Percentiles rank a stretch among this genome's conserved stretches.
Evolutionary conservation across 2,797 vertebrate genomes (phyloP).

Genomic region (Bradypodion ventrale): DNA sequence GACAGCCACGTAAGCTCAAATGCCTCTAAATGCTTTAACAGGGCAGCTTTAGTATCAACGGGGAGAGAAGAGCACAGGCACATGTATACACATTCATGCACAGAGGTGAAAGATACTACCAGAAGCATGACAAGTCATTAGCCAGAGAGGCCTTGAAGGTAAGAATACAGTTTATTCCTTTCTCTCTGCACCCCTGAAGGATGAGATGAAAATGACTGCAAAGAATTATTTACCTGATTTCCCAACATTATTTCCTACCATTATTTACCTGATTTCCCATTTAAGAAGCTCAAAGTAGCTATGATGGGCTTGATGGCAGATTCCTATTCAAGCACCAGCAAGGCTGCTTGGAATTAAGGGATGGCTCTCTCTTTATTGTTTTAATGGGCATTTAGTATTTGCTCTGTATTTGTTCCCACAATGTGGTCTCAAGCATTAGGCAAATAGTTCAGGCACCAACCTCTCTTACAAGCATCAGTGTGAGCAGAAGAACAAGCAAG

Average conservation of each 20-base stretch:
- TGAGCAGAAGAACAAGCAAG: too few species aligned
- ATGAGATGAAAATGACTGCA: background rate
- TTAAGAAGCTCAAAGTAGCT: background rate
- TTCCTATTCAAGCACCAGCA: too few species aligned
- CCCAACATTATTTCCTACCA: slow-evolving; percentile 3
- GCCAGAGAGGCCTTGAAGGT: background rate
- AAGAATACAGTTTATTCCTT: background rate
- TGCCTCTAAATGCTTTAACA: background rate
- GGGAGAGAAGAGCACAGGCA: too few species aligned
- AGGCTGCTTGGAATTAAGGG: background rate
- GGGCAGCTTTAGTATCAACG: slow-evolving; percentile 12
- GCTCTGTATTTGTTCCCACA: too few species aligned
- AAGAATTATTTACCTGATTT: too few species aligned
- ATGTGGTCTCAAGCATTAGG: too few species aligned
- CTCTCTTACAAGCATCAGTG: too few species aligned
- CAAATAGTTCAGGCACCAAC: too few species aligned
- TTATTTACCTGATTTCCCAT: background rate
- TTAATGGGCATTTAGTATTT: background rate
- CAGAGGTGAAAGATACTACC: slow-evolving; percentile 1
- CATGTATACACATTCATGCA: background rate
- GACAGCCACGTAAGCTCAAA: background rate
- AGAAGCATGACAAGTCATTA: slow-evolving; percentile 8
- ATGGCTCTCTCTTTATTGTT: background rate
- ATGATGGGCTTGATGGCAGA: background rate
- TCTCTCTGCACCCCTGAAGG: background rate